Evolutionary conservation across 2,113 vertebrate genomes (phyloP).

Genomic region (Tretioscincus oriximinensis): DNA sequence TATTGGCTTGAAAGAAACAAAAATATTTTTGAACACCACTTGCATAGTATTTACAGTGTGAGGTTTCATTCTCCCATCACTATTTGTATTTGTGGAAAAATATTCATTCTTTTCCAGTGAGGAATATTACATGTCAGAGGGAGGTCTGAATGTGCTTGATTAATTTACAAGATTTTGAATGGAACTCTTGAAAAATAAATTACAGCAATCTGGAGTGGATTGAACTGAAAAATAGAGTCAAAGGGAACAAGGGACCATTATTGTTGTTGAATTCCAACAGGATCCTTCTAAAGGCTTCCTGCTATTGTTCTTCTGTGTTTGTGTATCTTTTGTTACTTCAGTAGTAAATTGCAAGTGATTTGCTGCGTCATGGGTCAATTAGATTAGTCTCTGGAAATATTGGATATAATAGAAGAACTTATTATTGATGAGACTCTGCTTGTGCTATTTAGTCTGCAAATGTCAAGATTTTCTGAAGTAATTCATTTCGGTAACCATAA

Average conservation of each 20-base stretch:
- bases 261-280: conserved; percentile 34
- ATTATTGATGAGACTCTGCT: conserved; percentile 72
- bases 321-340: conserved; percentile 71
- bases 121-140: neutral
- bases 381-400: conserved; percentile 72
- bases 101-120: neutral
- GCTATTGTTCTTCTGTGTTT: conserved; percentile 65
- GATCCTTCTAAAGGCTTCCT: conserved; percentile 44
- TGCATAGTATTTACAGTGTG: neutral
- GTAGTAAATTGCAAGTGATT: conserved; percentile 71
- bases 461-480: conserved; percentile 76
- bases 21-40: neutral
- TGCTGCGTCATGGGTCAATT: conserved; percentile 65
- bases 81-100: neutral
- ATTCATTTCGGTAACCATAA: conserved; percentile 75
- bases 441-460: conserved; percentile 75
- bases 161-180: neutral
- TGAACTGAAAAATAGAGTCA: conserved; percentile 23
- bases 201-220: conserved; percentile 35
- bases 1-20: neutral
- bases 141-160: neutral
- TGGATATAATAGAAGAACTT: conserved; percentile 71
- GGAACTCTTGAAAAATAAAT: neutral
- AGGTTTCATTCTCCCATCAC: neutral
- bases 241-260: conserved; percentile 26